Evolutionary conservation across 2,113 vertebrate genomes (phyloP), one percentile per base, ranked within the genome.

Genomic region (Misgurnus mizolepis): DNA sequence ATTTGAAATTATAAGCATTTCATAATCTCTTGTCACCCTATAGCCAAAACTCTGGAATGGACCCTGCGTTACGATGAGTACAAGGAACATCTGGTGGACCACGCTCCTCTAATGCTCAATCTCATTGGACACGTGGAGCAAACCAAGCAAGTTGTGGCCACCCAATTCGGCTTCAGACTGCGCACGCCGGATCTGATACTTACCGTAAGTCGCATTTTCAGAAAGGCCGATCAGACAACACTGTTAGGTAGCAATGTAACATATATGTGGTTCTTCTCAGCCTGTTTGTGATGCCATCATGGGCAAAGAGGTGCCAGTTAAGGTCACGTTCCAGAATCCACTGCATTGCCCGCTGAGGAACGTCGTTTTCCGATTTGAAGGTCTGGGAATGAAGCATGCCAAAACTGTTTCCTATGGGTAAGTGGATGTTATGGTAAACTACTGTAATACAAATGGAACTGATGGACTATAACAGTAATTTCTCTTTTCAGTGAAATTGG

Each of bases 131-230:
- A 93, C 2, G 94, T 97, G 62, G 84, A 73, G 12, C 92, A 95
- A 85, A 95, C 89, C 0, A 90, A 93, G 69, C 95, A 96, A 85
- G 91, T 94, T 77, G 82, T 97, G 34, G 95, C 95, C 74, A 96
- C 93, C 47, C 95, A 96, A 89, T 95, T 94, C 83, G 93, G 84
- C 43, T 96, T 97, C 89, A 90, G 95, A 34, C 90, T 96, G 80
- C 88, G 92, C 0, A 93, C 93, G 2, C 96, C 95, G 0, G 91
- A 95, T 72, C 94, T 97, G 8, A 43, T 49, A 45, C 55, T 92
- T 6, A 87, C 86, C 79, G 91, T 93, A 61, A 82, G 22, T 7
- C n/a, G 45, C 10, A 10, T 8, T 47, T 47, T 47, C 45, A 47
- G 7, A 47, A 6, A 34, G 27, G 45, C 10, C 45, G 6, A 47